Evolutionary conservation across 2,797 vertebrate species (phyloP).

Genomic region (Tapirus indicus): DNA sequence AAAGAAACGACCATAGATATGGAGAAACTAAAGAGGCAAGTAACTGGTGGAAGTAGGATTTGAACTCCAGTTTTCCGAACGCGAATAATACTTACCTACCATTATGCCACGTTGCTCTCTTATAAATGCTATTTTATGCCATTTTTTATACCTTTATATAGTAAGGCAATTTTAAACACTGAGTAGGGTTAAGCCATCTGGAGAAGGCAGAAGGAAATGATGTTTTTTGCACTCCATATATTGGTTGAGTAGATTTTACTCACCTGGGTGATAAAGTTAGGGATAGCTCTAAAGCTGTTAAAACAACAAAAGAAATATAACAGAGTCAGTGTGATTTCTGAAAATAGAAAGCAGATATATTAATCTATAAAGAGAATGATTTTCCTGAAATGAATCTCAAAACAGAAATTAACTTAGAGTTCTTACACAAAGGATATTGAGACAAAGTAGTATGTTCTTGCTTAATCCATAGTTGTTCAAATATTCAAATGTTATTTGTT

Average conservation of each 20-base stretch:
- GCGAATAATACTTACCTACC: not conserved
- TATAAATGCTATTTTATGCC: conserved; percentile 25
- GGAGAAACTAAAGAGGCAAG: not conserved
- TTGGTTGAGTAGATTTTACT: conserved; percentile 52
- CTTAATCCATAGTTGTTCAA: not conserved
- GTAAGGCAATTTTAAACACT: conserved; percentile 32
- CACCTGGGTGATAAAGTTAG: conserved; percentile 65
- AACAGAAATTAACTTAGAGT: not conserved
- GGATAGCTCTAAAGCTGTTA: conserved; percentile 41
- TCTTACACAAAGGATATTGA: not conserved
- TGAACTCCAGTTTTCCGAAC: not conserved
- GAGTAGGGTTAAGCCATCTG: conserved; percentile 14
- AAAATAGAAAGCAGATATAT: conserved; percentile 67
- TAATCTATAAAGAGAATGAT: conserved; percentile 39
- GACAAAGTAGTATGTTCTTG: not conserved
- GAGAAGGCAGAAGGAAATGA: conserved; percentile 50
- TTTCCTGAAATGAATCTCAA: conserved; percentile 43
- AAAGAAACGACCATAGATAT: not conserved
- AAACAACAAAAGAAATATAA: conserved; percentile 52
- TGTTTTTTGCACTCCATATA: conserved; percentile 60
- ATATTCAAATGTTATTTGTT: not conserved
- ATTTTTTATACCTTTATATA: conserved; percentile 20
- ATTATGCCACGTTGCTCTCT: not conserved
- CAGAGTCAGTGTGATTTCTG: conserved; percentile 55
- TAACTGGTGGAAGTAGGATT: not conserved